A percentile compares a stretch with the other conserved stretches of the same genome.
Evolutionary conservation across 1,140 invertebrate species (phyloP).

Genomic region (Drosophila arawakana): DNA sequence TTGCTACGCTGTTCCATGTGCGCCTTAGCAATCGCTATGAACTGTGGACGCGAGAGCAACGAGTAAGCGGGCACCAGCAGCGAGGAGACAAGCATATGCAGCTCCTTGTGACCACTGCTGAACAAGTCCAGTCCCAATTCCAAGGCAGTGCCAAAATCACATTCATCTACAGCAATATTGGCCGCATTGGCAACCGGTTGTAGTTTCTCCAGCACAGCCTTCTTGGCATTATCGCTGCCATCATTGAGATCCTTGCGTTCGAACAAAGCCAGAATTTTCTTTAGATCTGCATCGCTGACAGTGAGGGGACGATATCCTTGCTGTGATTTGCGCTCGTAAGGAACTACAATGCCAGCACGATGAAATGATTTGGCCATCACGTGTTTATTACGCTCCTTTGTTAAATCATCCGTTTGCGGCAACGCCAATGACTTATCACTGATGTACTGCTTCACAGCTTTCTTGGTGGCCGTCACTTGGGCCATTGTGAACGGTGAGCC

Average conservation of each 20-base stretch:
- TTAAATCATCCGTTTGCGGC: conserved; percentile 52
- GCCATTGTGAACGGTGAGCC: conserved; percentile 89
- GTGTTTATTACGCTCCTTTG: conserved; percentile 87
- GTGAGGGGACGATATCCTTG: conserved; percentile 92
- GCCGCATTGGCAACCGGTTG: conserved; percentile 91
- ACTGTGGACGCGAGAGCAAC: conserved; percentile 89
- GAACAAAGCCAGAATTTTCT: conserved; percentile 90
- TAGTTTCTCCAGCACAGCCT: conserved; percentile 87
- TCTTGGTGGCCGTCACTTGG: conserved; percentile 86
- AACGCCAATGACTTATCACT: conserved; percentile 86
- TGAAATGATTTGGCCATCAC: conserved; percentile 93
- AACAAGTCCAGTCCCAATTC: conserved; percentile 95
- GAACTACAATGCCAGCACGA: conserved; percentile 94
- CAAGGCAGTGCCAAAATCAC: conserved; percentile 95
- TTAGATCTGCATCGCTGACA: conserved; percentile 91
- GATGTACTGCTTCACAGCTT: conserved; percentile 88
- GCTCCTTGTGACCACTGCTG: conserved; percentile 88
- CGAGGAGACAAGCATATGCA: conserved; percentile 88
- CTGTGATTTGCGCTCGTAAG: conserved; percentile 91
- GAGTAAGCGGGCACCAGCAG: conserved; percentile 92
- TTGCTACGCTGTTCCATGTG: conserved; percentile 86
- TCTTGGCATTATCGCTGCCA: conserved; percentile 86
- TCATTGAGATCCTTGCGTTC: conserved; percentile 85
- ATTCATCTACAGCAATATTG: conserved; percentile 91
- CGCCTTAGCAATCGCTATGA: conserved; percentile 90